Evolutionary conservation across 2,113 vertebrate genomes (phyloP).

Genomic region (Eira barbara): DNA sequence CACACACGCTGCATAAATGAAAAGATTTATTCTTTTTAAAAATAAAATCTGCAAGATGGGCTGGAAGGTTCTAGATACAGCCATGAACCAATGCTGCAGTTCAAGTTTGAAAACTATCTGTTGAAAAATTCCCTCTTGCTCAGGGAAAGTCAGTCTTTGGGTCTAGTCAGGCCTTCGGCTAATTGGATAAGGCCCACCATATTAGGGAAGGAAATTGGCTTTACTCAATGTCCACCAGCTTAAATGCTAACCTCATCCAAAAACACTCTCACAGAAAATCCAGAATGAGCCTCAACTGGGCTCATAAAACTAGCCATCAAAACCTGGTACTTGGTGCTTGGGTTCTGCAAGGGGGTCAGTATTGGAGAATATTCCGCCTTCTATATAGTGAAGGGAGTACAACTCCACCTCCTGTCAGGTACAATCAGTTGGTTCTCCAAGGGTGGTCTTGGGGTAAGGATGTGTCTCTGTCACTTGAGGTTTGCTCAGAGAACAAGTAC

Average conservation of each 20-base stretch:
- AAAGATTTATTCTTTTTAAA: neutral
- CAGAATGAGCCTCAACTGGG: neutral
- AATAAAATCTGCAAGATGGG: neutral
- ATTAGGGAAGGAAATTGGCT: neutral
- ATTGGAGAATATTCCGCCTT: neutral
- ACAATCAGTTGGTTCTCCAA: neutral
- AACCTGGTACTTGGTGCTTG: neutral
- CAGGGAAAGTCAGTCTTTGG: neutral
- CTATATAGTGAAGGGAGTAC: neutral
- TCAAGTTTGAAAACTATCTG: neutral
- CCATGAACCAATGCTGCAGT: neutral
- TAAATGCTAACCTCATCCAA: neutral
- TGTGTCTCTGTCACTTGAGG: neutral
- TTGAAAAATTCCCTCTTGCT: neutral
- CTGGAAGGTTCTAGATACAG: neutral
- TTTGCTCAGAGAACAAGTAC: neutral
- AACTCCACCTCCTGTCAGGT: neutral
- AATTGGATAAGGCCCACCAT: neutral
- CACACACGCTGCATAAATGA: neutral
- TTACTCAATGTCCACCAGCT: neutral
- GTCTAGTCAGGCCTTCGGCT: neutral
- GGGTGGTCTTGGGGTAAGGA: neutral
- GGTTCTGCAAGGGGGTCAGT: neutral
- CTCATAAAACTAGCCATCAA: neutral
- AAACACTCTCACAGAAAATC: neutral